phyloP scores from a whole-genome alignment of 1,140 invertebrate species.

The Centruroides vittatus region DNA sequence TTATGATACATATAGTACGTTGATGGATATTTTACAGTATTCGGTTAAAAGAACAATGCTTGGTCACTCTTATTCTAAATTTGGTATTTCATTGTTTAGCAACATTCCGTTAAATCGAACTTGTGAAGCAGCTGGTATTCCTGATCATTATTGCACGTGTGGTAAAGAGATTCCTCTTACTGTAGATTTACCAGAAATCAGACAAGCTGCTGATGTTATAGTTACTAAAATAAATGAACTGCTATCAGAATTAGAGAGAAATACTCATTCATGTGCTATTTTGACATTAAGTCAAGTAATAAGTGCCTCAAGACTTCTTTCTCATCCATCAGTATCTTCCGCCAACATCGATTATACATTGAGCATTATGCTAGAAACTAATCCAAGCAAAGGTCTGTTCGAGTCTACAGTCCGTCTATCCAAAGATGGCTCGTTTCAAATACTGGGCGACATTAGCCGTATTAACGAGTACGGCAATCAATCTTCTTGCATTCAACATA shows the following conservation, averaged over 20 bases:
- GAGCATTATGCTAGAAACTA: constrained; percentile 5
- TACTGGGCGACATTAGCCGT: constrained; percentile 64
- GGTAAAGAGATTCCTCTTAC: neutral
- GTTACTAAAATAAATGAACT: constrained; percentile 4
- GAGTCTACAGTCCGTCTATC: constrained; percentile 2
- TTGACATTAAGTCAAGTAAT: neutral
- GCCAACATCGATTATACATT: neutral
- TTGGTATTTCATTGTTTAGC: constrained; percentile 6
- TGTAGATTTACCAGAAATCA: neutral
- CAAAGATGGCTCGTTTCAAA: constrained; percentile 23
- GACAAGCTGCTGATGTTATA: neutral
- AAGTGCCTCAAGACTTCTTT: neutral
- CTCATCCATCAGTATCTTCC: neutral
- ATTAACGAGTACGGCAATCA: constrained; percentile 69
- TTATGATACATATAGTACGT: constrained; percentile 17
- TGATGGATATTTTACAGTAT: constrained; percentile 12
- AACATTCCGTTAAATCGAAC: constrained; percentile 37
- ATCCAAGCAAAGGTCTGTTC: constrained; percentile 3
- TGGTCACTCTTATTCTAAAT: neutral
- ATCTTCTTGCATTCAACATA: constrained; percentile 56
- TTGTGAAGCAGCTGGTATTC: constrained; percentile 55
- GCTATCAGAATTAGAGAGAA: neutral
- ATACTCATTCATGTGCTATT: neutral
- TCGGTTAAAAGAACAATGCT: neutral
- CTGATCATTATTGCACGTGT: constrained; percentile 71